Evolutionary conservation across 2,797 vertebrate genomes (phyloP).

Genomic region (Gymnoscopelus microlampas): DNA sequence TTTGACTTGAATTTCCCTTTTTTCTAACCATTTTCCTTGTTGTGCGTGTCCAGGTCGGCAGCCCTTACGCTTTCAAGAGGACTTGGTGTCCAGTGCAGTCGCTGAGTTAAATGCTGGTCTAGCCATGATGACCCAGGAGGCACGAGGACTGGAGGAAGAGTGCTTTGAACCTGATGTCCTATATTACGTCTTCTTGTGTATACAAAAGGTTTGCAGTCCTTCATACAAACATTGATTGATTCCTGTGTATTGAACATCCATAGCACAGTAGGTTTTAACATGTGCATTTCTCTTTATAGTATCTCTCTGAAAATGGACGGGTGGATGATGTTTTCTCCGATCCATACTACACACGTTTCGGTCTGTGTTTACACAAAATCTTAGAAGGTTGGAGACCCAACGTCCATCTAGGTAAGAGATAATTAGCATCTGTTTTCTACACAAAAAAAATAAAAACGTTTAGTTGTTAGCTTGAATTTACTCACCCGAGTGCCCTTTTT

Average conservation of each 20-base stretch:
- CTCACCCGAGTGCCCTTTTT: not conserved
- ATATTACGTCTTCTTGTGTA: conserved; percentile 97
- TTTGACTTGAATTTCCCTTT: not conserved
- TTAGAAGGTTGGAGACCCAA: conserved; percentile 93
- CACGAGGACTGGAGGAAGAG: conserved; percentile 91
- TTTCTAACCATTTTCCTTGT: conserved; percentile 6
- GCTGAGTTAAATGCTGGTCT: conserved; percentile 95
- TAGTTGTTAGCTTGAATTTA: not conserved
- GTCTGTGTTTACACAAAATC: conserved; percentile 93
- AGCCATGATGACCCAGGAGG: conserved; percentile 95
- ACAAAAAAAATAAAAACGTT: not conserved
- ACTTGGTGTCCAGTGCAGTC: conserved; percentile 96
- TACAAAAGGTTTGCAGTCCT: conserved; percentile 90
- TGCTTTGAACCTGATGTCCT: conserved; percentile 92
- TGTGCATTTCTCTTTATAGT: conserved; percentile 75
- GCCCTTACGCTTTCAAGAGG: conserved; percentile 95
- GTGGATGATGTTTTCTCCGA: conserved; percentile 99
- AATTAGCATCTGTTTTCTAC: not conserved
- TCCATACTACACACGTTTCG: conserved; percentile 96
- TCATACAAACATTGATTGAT: not conserved
- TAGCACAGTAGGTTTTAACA: not conserved
- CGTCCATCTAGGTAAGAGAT: conserved; percentile 90
- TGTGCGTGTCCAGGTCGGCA: conserved; percentile 86
- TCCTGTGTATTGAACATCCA: not conserved
- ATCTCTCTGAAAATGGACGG: conserved; percentile 95